Evolutionary conservation across 64 coral and sea anemone species (phyloP), one percentile per base, ranked within the genome.

Genomic region (Astreopora myriophthalma): DNA sequence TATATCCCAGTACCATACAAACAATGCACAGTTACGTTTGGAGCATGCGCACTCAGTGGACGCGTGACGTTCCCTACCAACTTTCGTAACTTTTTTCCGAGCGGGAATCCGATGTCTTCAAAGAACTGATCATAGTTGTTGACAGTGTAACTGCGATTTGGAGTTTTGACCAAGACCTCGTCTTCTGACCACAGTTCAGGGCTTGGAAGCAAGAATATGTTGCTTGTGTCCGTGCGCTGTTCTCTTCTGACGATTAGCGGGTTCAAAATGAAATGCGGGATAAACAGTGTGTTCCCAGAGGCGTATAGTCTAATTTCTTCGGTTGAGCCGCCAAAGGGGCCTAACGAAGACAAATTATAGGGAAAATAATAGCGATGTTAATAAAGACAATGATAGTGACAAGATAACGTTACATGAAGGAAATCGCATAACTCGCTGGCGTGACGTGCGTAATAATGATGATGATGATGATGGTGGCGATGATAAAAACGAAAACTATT

Each of bases 161-260:
- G 85, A 10, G 95, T 96, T 39, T 60, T 94, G 2, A 89, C 86
- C 49, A 96, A 81, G 23, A 96, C 74, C 75, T 94, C 95, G 12
- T 90, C 81, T 20, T 79, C 72, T 60, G 86, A 69, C 95, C 95
- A 96, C 24, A 96, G 71, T 52, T 96, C 95, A 22, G 77, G 69
- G 28, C 95, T 96, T 5, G 95, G 95, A 51, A 96, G 73, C 72
- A 96, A 68, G 28, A 48, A 96, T 9, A 84, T 79, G 65, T 96
- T 96, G 23, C 91, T 96, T 3, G 74, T 87, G 34, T 75, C 85
- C 0, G 95, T 94, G 23, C 95, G 70, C 27, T 96, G 95, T 73
- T 96, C 87, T 1, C 35, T 63, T 69, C 95, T 74, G 61, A 94
- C 87, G 13, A 49, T 90, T 64, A 96, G 73, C 65, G 91, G 95